Evolutionary conservation across 92 coral and sea anemone species (phyloP).

Genomic region (Zoanthus sociatus): DNA sequence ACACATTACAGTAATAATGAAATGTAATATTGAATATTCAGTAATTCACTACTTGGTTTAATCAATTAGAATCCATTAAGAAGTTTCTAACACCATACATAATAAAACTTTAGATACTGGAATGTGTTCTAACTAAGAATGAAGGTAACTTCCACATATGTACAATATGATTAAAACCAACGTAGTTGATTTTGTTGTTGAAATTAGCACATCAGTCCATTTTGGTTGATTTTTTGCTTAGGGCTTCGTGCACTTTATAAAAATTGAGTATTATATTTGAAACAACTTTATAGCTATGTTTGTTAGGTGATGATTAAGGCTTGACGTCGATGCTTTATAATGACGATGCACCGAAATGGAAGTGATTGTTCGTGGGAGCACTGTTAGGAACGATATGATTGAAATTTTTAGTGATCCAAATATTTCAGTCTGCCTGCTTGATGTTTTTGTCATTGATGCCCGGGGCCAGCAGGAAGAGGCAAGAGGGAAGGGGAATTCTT

Average conservation of each 20-base stretch:
- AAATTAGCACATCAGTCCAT: no score
- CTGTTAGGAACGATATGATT: conserved; percentile 44
- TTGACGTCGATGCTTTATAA: conserved; percentile 20
- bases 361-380: conserved; percentile 46
- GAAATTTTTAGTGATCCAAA: conserved; percentile 51
- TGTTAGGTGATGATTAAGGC: conserved; percentile 7
- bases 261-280: conserved; percentile 9
- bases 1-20: no score
- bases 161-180: no score
- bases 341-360: neutral
- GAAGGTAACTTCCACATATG: no score
- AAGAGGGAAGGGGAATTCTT: conserved; percentile 58
- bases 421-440: conserved; percentile 14
- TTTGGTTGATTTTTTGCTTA: neutral
- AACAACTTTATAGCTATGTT: neutral
- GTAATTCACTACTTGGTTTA: no score
- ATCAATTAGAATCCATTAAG: no score
- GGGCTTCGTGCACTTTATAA: neutral
- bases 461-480: conserved; percentile 56
- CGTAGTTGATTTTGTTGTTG: no score
- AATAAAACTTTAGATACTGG: no score
- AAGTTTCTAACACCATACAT: no score
- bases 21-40: no score
- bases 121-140: no score
- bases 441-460: conserved; percentile 45